A percentile compares a stretch with the other conserved stretches of the same genome.
These are phyloP conservation scores for Temnothorax ravouxi DNA, from an alignment of 2,888 invertebrate species.

Conservation along the genomic window DNA sequence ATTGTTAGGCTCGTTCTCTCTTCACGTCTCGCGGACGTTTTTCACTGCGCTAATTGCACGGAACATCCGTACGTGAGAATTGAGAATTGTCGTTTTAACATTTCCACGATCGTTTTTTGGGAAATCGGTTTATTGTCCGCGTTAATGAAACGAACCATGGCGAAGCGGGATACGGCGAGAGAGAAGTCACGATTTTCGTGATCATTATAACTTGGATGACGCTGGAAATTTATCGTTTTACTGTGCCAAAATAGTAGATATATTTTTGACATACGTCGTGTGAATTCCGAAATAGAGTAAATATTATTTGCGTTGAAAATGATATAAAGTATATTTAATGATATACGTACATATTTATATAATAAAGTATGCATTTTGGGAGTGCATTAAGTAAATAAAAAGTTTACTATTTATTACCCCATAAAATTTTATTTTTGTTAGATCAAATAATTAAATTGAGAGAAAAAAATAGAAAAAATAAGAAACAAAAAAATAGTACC, in stretches of 20 bases:
- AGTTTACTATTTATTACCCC: neutral
- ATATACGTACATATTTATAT: neutral
- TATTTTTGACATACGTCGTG: conserved; percentile 40
- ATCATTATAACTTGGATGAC: conserved; percentile 23
- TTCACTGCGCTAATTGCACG: conserved; percentile 58
- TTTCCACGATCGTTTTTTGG: neutral
- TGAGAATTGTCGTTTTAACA: conserved; percentile 57
- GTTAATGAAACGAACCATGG: neutral
- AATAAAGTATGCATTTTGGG: neutral
- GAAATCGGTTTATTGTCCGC: conserved; percentile 29
- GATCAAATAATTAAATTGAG: neutral
- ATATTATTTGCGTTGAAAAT: neutral
- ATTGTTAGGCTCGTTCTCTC: conserved; percentile 73
- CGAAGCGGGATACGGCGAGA: neutral
- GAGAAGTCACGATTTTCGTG: neutral
- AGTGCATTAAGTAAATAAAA: neutral
- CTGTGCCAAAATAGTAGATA: conserved; percentile 21
- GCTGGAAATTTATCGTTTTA: conserved; percentile 35
- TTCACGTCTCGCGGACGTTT: neutral
- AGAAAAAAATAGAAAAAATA: neutral
- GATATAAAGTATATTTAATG: neutral
- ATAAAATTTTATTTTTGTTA: neutral
- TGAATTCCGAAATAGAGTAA: conserved; percentile 34
- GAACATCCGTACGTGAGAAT: conserved; percentile 35
- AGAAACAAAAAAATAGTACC: neutral